Conservation (phyloP, 1,140 invertebrate genomes). For the Lithobius niger region DNA sequence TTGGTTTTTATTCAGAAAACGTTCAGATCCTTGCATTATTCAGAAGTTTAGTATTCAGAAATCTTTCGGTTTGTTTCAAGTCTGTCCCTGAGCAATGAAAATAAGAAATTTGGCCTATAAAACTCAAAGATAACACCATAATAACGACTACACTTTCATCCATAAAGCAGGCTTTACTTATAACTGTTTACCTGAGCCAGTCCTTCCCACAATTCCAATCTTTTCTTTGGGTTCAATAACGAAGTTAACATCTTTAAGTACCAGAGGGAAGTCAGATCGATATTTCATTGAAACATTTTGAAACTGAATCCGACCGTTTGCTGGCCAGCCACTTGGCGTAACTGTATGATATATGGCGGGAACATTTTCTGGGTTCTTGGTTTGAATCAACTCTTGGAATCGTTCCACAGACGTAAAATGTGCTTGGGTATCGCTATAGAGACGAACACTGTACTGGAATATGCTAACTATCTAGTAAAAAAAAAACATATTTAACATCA, state of each 20-base stretch:
- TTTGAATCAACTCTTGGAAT: conserved; percentile 36
- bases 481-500: too few relatives aligned
- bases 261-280: conserved; percentile 33
- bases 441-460: conserved; percentile 50
- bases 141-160: too few relatives aligned
- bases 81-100: too few relatives aligned
- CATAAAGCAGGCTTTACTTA: too few relatives aligned
- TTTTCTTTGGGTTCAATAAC: conserved; percentile 43
- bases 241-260: conserved; percentile 41
- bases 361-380: conserved; percentile 20
- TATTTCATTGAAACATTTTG: conserved; percentile 40
- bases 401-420: conserved; percentile 50
- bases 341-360: conserved; percentile 18
- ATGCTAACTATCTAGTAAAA: conserved; percentile 42
- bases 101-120: too few relatives aligned
- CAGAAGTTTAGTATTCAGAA: too few relatives aligned
- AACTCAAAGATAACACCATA: too few relatives aligned
- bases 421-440: conserved; percentile 48
- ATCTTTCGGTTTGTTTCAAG: too few relatives aligned
- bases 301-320: conserved; percentile 39
- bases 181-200: conserved; percentile 38
- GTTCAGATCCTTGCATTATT: too few relatives aligned
- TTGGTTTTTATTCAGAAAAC: too few relatives aligned
- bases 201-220: conserved; percentile 48
- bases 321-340: conserved; percentile 39